Base-by-base conservation (phyloP, 2,113 vertebrate genomes). In the Psilopogon haemacephalus region DNA sequence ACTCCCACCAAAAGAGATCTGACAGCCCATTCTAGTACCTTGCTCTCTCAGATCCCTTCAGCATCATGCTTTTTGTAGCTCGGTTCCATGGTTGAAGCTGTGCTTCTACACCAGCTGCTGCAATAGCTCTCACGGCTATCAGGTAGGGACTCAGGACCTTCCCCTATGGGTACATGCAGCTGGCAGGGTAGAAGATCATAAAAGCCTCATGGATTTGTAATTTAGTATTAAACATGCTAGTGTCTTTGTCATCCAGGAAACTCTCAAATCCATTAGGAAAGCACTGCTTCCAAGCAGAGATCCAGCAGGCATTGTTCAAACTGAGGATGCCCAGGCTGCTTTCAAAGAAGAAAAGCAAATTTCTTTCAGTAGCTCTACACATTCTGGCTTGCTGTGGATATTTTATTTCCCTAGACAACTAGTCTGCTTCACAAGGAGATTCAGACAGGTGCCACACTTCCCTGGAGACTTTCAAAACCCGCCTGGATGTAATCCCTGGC, bases 51-150 rank as follows among this genome's bases (percentile, higher is more conserved):
- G 17, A 15, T 14, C 12, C n/a, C 30, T 23, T 59, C 0, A 6
- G 26, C 52, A 55, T 8, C 16, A 7, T 0, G 0, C 11, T 28
- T 54, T 38, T 11, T 9, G 9, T 17, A 17, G 26, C 18, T 8
- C 62, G 32, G 32, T 16, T 52, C 54, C 1, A 1, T 7, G 26
- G 46, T 40, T 67, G 33, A 35, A 48, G 46, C 10, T 4, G 11
- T 15, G 15, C 27, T 63, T 44, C 40, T 44, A 32, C 23, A n/a
- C 20, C 26, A 60, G 58, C 21, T 64, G 27, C 58, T 52, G 65
- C 14, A 13, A 35, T 32, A 70, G 32, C 70, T 75, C 32, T 40
- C 18, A 12, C 1, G 2, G 32, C 32, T 46, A 28, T 8, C 24
- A 55, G 30, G 40, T 5, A 62, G 79, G 48, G 0, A 1, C 62